Conservation (phyloP, 1,140 invertebrate species). For the Neoseiulus cucumeris region DNA sequence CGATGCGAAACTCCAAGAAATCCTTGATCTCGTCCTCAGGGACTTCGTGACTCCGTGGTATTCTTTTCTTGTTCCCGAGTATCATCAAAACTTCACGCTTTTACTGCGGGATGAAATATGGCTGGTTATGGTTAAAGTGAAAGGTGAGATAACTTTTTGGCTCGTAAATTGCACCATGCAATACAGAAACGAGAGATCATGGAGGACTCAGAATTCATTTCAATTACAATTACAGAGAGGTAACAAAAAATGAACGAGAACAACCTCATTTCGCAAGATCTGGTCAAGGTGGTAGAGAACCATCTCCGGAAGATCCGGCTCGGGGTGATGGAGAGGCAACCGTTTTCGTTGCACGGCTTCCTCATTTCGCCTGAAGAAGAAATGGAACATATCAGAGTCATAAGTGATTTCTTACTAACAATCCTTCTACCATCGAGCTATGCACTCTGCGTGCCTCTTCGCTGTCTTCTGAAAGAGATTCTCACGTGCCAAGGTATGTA, state of each 20-base stretch:
- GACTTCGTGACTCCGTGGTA: conserved; percentile 59
- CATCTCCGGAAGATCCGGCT: conserved; percentile 67
- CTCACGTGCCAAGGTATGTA: conserved; percentile 53
- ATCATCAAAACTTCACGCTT: conserved; percentile 27
- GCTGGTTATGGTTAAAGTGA: conserved; percentile 40
- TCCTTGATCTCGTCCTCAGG: conserved; percentile 52
- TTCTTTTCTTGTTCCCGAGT: conserved; percentile 39
- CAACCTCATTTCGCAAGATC: conserved; percentile 56
- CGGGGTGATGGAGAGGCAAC: conserved; percentile 38
- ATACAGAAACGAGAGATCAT: neutral
- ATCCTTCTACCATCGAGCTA: conserved; percentile 58
- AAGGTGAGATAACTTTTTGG: neutral
- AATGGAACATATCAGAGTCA: conserved; percentile 52
- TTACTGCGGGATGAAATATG: conserved; percentile 54
- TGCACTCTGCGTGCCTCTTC: conserved; percentile 43
- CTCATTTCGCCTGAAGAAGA: conserved; percentile 37
- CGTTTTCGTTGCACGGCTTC: conserved; percentile 11
- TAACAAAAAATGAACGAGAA: conserved; percentile 52
- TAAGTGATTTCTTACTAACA: conserved; percentile 58
- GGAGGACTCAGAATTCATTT: neutral
- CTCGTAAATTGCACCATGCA: neutral
- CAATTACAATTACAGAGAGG: conserved; percentile 49
- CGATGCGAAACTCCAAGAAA: conserved; percentile 55
- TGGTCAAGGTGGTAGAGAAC: conserved; percentile 51
- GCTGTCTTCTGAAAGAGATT: conserved; percentile 57